Conservation (phyloP, 2,797 vertebrate species). For the Capromys pilorides region DNA sequence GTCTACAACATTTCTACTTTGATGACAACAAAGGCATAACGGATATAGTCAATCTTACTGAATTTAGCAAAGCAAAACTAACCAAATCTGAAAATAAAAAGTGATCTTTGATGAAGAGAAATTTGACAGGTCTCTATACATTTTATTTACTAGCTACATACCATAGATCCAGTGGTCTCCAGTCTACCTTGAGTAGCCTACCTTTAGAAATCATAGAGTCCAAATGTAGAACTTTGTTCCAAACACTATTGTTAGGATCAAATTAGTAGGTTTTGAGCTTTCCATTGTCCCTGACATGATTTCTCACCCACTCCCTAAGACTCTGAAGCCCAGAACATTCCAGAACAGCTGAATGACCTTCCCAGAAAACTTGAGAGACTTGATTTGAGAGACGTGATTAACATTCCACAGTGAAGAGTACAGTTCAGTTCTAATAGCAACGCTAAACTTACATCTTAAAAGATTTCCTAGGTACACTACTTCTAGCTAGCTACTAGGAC, state of each 20-base stretch:
- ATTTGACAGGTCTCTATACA: background rate
- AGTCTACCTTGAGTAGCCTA: background rate
- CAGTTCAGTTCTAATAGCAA: background rate
- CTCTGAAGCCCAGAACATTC: background rate
- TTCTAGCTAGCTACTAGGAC: background rate
- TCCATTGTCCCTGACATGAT: rapidly evolving
- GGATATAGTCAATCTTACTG: background rate
- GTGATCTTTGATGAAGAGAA: background rate
- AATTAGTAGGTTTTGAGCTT: too few relatives aligned
- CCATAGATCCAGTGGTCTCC: background rate
- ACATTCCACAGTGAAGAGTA: background rate
- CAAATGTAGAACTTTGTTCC: background rate
- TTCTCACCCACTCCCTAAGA: background rate
- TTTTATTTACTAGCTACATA: background rate
- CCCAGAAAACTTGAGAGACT: rapidly evolving
- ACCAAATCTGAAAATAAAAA: background rate
- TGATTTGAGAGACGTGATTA: too few relatives aligned
- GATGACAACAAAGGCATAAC: background rate
- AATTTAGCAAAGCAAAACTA: background rate
- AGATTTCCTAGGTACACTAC: background rate
- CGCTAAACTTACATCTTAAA: background rate
- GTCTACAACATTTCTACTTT: background rate
- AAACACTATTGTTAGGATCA: background rate
- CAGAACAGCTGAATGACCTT: background rate
- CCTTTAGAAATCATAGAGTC: background rate